Conservation (phyloP, 2,888 invertebrate genomes). For the Nemapogon koenigi region DNA sequence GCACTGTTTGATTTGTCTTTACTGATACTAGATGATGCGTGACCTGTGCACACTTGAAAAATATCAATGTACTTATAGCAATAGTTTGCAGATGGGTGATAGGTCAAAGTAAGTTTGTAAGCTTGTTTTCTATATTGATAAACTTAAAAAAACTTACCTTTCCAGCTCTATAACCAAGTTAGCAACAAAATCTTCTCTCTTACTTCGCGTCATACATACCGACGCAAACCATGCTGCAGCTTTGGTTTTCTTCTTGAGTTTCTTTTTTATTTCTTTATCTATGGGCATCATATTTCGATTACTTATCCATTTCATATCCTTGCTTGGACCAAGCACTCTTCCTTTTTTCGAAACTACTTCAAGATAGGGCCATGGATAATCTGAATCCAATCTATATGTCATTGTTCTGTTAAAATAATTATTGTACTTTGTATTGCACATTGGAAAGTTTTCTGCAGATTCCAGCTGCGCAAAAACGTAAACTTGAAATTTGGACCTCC, state of each 20-base stretch:
- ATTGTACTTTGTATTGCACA: not conserved
- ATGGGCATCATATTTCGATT: not conserved
- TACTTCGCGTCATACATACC: not conserved
- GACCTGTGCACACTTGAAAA: no score
- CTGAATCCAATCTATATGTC: conserved; percentile 1
- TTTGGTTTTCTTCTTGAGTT: not conserved
- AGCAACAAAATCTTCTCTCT: not conserved
- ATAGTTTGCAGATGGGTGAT: no score
- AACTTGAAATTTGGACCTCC: not conserved
- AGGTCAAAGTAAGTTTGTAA: no score
- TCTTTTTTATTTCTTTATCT: not conserved
- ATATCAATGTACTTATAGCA: no score
- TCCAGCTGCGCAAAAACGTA: conserved; percentile 2
- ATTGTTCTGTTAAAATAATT: not conserved
- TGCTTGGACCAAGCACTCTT: not conserved
- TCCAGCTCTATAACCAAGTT: not conserved
- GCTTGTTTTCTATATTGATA: no score
- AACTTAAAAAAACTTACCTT: no score
- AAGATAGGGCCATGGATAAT: not conserved
- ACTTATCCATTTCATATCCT: not conserved
- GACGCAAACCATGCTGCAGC: not conserved
- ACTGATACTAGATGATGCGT: no score
- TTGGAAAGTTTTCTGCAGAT: not conserved
- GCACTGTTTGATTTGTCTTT: no score
- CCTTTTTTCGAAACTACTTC: not conserved